Evolutionary conservation across 2,888 invertebrate genomes (phyloP).

Genomic region (Calameuta pallipes): DNA sequence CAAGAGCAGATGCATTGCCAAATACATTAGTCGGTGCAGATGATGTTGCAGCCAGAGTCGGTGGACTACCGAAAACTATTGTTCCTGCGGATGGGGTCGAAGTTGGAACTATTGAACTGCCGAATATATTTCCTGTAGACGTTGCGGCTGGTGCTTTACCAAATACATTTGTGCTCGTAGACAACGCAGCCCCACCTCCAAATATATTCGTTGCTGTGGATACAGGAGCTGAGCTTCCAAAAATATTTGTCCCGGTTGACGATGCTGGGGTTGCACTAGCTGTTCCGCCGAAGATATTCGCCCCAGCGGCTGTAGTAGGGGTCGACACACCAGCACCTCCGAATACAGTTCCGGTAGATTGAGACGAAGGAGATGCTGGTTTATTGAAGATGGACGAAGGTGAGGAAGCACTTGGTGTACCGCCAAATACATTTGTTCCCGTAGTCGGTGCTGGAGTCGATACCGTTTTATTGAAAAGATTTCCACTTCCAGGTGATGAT

Average conservation of each 20-base stretch:
- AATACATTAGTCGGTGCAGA: constrained; percentile 14
- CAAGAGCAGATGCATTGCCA: neutral
- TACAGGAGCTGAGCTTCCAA: neutral
- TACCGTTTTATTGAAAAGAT: neutral
- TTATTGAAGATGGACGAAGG: neutral
- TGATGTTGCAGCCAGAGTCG: neutral
- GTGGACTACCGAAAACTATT: constrained; percentile 25
- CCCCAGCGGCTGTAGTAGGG: neutral
- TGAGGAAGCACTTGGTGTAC: neutral
- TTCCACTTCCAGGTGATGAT: neutral
- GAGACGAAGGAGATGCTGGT: neutral
- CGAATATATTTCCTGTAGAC: neutral
- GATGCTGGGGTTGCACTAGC: neutral
- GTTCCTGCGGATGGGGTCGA: constrained; percentile 27
- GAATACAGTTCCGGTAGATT: neutral
- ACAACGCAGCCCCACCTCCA: neutral
- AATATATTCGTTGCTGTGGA: neutral
- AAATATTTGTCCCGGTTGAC: neutral
- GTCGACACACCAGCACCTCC: neutral
- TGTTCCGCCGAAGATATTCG: neutral
- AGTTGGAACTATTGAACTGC: constrained; percentile 24
- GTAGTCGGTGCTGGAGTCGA: neutral
- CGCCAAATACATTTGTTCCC: neutral
- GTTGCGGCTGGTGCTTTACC: constrained; percentile 12
- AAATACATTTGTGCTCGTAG: constrained; percentile 15